Evolutionary conservation across 1,140 invertebrate species (phyloP).

Genomic region (Lithobius niger): DNA sequence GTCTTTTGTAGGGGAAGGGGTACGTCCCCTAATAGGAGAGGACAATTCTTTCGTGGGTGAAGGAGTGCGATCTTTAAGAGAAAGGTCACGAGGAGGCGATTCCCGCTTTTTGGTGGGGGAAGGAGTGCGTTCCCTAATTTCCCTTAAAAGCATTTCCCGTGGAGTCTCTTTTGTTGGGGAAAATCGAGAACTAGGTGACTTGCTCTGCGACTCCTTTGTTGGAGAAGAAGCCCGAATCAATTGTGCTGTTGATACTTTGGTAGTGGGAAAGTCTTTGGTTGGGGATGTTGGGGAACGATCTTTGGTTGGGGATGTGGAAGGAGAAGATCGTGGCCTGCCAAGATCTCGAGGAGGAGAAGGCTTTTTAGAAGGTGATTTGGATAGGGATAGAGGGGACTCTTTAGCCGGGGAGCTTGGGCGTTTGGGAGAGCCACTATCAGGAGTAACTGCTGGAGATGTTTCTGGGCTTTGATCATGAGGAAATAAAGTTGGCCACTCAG

Average conservation of each 20-base stretch:
- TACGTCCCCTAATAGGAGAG: neutral
- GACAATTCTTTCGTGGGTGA: too few species aligned
- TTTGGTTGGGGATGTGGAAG: neutral
- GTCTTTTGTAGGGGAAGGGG: neutral
- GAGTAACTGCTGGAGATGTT: neutral
- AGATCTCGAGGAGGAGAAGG: neutral
- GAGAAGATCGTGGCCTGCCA: neutral
- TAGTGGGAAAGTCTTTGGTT: neutral
- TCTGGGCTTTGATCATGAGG: neutral
- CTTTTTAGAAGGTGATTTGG: slow-evolving; percentile 2
- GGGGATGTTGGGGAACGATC: neutral
- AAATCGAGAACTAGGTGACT: neutral
- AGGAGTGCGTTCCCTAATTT: slow-evolving; percentile 2
- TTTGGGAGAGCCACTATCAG: neutral
- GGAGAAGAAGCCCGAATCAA: too few species aligned
- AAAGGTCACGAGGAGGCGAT: neutral
- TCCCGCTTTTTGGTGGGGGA: neutral
- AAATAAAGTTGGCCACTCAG: slow-evolving; percentile 10
- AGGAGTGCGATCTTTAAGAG: neutral
- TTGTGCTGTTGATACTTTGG: neutral
- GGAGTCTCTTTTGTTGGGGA: neutral
- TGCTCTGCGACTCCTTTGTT: neutral
- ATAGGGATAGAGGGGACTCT: neutral
- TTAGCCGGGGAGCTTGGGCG: neutral
- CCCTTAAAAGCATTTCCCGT: neutral